phyloP scores from a whole-genome alignment of 2,113 vertebrate species.

The Oreochromis spilurus region DNA sequence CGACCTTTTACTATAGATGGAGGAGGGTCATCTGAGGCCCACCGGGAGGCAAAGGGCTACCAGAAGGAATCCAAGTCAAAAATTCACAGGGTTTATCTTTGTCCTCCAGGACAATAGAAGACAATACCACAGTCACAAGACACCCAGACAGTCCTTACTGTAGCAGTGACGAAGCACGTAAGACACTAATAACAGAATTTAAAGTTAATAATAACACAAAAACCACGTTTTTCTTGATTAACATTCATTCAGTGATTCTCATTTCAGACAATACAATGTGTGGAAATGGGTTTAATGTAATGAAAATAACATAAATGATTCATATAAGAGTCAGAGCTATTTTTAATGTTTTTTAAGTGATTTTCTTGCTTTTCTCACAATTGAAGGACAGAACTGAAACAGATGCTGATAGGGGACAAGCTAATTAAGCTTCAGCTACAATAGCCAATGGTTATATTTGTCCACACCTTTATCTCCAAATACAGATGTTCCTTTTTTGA shows the following conservation, averaged over 20 bases:
- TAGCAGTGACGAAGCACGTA: neutral
- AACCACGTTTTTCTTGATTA: neutral
- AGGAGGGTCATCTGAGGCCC: neutral
- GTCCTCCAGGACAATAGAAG: constrained; percentile 31
- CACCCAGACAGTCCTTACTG: fast-evolving
- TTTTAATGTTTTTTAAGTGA: neutral
- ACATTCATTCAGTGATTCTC: neutral
- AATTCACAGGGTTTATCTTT: constrained; percentile 58
- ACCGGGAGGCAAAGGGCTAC: neutral
- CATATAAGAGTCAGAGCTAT: neutral
- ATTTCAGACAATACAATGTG: neutral
- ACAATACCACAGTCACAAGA: neutral
- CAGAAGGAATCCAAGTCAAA: constrained; percentile 6
- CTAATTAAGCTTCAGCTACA: neutral
- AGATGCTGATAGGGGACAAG: neutral
- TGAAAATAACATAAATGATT: neutral
- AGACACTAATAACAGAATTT: neutral
- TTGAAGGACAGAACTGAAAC: neutral
- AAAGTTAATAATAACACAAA: neutral
- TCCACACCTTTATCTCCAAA: constrained; percentile 42
- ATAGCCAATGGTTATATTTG: neutral
- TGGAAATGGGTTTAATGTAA: neutral
- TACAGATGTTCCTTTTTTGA: constrained; percentile 27
- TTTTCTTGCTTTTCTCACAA: neutral
- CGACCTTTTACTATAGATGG: neutral